Conservation (phyloP, 2,113 vertebrate genomes). For the Cololabis saira region DNA sequence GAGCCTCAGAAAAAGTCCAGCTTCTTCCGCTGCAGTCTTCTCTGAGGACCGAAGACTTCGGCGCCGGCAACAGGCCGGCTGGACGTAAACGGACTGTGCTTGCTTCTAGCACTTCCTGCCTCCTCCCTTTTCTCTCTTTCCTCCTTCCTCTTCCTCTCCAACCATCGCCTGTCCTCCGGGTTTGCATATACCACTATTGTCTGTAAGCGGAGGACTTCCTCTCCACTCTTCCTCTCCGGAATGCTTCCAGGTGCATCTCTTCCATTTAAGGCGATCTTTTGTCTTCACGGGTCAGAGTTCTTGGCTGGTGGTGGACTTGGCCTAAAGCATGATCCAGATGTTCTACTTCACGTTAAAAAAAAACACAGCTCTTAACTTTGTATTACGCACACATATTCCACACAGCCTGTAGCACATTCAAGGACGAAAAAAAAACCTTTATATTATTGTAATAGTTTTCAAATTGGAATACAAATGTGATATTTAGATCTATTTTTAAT, state of each 20-base stretch:
- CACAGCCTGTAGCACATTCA: slow-evolving; percentile 45
- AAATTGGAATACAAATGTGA: slow-evolving; percentile 57
- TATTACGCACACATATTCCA: slow-evolving; percentile 26
- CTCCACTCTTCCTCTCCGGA: slow-evolving; percentile 66
- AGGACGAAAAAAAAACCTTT: slow-evolving; percentile 23
- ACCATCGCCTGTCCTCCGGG: slow-evolving; percentile 22
- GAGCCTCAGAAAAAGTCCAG: slow-evolving; percentile 95
- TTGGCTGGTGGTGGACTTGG: slow-evolving; percentile 33
- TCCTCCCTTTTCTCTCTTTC: neutral
- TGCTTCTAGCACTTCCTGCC: slow-evolving; percentile 72
- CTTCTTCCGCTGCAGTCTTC: slow-evolving; percentile 94
- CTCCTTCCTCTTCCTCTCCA: too few species aligned
- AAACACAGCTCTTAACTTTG: slow-evolving; percentile 40
- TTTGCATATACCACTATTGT: slow-evolving; percentile 48
- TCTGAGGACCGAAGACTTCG: slow-evolving; percentile 87
- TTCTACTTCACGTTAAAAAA: slow-evolving; percentile 42
- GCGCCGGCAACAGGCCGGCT: slow-evolving; percentile 73
- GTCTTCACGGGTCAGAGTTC: slow-evolving; percentile 35
- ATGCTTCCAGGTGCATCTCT: slow-evolving; percentile 66
- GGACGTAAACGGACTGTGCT: slow-evolving; percentile 86
- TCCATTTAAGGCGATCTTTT: slow-evolving; percentile 49
- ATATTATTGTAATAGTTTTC: slow-evolving; percentile 39
- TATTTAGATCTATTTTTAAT: slow-evolving; percentile 62
- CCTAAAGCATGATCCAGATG: slow-evolving; percentile 31
- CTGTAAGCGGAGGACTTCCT: slow-evolving; percentile 40